Evolutionary conservation across 2,797 vertebrate genomes (phyloP), one percentile per base, ranked within the genome.

Genomic region (Nannoperca australis): DNA sequence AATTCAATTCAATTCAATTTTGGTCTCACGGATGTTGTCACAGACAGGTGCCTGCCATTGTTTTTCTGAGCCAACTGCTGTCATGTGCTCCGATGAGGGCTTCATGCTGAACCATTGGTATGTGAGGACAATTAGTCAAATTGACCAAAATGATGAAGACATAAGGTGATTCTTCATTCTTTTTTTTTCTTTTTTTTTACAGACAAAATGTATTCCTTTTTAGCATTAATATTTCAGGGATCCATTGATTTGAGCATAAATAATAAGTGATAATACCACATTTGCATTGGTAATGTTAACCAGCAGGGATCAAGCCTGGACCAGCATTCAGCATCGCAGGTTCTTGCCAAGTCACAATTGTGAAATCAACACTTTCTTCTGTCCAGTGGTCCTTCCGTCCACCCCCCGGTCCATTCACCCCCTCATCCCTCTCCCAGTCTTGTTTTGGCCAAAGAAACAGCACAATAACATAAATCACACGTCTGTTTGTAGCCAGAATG

Each of bases 401-500:
- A n/a, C n/a, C n/a, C n/a, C n/a, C n/a, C n/a, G n/a, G 1, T 70
- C 55, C 27, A 42, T 55, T 59, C 22, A 70, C 81, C 74, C 67
- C 51, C 54, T 73, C 42, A 27, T 77, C 67, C 40, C 18, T 65
- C 59, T 71, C 54, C 61, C 69, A 44, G 62, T 81, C 76, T 58
- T 61, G 81, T 79, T 91, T 82, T 91, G 85, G 84, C 78, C 67
- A 69, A 77, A 83, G 76, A 64, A 84, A 72, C 63, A 83, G 70
- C 83, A 90, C 78, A 84, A 85, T 90, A 89, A 90, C 70, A 89
- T 93, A 87, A 94, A 94, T 91, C 87, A 88, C 78, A 83, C 17
- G 9, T 69, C 70, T 73, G 74, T 82, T 81, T 79, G 70, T 65
- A 62, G 86, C 86, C 88, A 80, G 86, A 91, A 93, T 90, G 91